These are phyloP conservation scores for Falcaria lacertinaria DNA, from an alignment of 2,888 invertebrate genomes.

Conservation along the genomic window DNA sequence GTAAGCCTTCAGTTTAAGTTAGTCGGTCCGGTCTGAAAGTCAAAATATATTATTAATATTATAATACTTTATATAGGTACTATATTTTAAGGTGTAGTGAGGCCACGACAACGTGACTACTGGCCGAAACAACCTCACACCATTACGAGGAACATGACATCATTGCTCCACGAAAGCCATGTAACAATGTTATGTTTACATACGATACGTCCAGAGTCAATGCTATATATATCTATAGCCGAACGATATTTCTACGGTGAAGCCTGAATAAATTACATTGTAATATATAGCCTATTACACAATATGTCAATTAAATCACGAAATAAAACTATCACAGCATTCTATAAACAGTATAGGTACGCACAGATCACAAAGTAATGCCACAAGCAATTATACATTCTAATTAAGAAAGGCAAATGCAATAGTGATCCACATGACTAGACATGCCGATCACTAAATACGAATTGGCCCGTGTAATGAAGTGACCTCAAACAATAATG, in stretches of 20 bases:
- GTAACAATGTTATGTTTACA: slow-evolving; percentile 9
- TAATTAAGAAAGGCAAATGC: slow-evolving; percentile 37
- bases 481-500: slow-evolving; percentile 16
- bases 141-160: slow-evolving; percentile 28
- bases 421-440: slow-evolving; percentile 41
- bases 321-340: neutral
- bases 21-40: too few relatives aligned
- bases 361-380: slow-evolving; percentile 14
- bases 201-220: neutral
- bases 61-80: too few relatives aligned
- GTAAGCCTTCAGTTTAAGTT: too few relatives aligned
- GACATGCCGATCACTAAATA: slow-evolving; percentile 39
- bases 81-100: too few relatives aligned
- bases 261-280: too few relatives aligned
- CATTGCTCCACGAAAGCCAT: slow-evolving; percentile 27
- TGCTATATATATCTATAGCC: neutral
- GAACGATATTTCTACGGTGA: too few relatives aligned
- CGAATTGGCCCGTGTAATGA: slow-evolving; percentile 39
- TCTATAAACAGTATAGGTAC: neutral
- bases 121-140: slow-evolving; percentile 15
- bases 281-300: too few relatives aligned
- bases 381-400: slow-evolving; percentile 17
- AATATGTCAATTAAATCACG: neutral
- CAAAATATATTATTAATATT: too few relatives aligned
- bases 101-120: slow-evolving; percentile 19